These are phyloP conservation scores for Argopecten irradians DNA, from an alignment of 1,140 invertebrate genomes.

Conservation along the genomic window DNA sequence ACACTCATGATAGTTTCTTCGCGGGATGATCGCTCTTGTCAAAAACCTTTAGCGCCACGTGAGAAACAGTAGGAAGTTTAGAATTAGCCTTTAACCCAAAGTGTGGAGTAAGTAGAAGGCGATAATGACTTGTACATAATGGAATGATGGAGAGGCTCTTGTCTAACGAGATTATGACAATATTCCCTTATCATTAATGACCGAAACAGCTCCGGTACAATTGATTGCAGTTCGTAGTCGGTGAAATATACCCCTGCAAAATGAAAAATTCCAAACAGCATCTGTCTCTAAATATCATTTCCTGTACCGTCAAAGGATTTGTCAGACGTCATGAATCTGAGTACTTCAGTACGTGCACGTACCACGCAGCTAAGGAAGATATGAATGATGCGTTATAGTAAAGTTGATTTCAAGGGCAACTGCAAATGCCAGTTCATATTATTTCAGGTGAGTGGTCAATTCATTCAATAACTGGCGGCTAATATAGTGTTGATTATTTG, in stretches of 20 bases:
- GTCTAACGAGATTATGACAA: conserved; percentile 18
- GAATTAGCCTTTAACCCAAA: conserved; percentile 21
- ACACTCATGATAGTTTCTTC: conserved; percentile 6
- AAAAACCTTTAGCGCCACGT: not conserved
- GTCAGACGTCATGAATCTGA: conserved; percentile 13
- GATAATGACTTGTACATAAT: conserved; percentile 23
- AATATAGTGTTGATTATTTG: no score
- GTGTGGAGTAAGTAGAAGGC: not conserved
- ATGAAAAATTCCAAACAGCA: conserved; percentile 18
- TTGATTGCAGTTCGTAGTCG: not conserved
- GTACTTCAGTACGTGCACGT: not conserved
- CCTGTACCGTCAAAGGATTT: not conserved
- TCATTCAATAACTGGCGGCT: not conserved
- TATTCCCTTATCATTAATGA: conserved; percentile 9
- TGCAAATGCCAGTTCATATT: not conserved
- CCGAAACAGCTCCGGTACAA: not conserved
- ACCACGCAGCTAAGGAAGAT: not conserved
- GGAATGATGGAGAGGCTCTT: not conserved
- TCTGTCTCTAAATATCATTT: conserved; percentile 18
- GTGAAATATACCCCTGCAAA: not conserved
- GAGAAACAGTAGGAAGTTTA: not conserved
- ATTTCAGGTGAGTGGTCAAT: not conserved
- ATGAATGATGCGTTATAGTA: not conserved
- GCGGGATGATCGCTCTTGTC: not conserved
- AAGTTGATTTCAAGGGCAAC: not conserved